These are phyloP conservation scores for Fregetta grallaria DNA, from an alignment of 2,113 vertebrate genomes.

Conservation along the genomic window DNA sequence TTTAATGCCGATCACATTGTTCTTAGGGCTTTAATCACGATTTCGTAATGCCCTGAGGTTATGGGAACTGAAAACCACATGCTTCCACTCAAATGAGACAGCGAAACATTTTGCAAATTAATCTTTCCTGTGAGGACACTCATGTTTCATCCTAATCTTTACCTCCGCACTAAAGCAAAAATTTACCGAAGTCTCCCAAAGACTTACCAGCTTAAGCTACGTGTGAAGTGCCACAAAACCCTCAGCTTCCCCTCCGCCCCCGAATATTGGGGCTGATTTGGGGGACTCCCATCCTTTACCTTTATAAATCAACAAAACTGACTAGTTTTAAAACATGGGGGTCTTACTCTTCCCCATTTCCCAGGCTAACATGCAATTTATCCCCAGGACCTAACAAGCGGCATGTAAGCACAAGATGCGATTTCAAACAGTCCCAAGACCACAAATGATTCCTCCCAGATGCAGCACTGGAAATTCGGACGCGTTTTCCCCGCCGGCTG, in stretches of 20 bases:
- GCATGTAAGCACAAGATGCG: background rate
- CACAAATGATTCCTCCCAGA: background rate
- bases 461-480: background rate
- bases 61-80: slow-evolving; percentile 27
- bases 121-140: background rate
- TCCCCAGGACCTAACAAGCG: rapidly evolving
- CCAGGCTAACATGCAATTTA: background rate
- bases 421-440: background rate
- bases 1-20: background rate
- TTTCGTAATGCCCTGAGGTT: background rate
- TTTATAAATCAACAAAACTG: background rate
- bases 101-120: slow-evolving; percentile 24
- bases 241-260: no score
- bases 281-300: background rate
- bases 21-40: background rate
- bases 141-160: background rate
- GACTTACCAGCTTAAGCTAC: background rate
- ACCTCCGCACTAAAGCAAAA: background rate
- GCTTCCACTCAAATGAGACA: slow-evolving; percentile 9
- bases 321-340: rapidly evolving
- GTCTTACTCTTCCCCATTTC: background rate
- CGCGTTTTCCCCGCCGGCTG: rapidly evolving
- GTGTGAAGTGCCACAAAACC: background rate
- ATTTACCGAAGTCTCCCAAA: background rate
- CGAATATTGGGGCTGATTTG: background rate